Conservation (phyloP, 2,888 invertebrate species). For the Embidobia sp. region DNA sequence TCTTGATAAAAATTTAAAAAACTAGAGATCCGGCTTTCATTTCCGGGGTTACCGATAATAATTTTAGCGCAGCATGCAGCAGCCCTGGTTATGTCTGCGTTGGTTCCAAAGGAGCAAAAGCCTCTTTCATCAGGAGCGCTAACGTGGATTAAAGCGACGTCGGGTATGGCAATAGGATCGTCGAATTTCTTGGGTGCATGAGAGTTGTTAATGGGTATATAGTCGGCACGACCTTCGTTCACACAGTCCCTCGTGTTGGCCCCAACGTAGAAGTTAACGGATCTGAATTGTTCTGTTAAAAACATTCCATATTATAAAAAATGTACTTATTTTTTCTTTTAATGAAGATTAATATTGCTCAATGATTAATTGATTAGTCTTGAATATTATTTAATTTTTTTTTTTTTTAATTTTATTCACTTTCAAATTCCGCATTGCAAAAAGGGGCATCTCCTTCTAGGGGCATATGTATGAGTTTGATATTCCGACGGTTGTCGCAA, state of each 20-base stretch:
- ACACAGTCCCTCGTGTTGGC: slow-evolving; percentile 83
- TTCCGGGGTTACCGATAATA: slow-evolving; percentile 83
- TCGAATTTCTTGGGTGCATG: slow-evolving; percentile 85
- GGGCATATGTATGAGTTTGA: slow-evolving; percentile 84
- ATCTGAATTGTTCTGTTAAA: slow-evolving; percentile 81
- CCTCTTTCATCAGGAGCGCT: slow-evolving; percentile 85
- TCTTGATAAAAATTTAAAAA: no score
- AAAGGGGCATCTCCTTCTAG: slow-evolving; percentile 84
- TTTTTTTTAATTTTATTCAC: no score
- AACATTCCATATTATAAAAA: no score
- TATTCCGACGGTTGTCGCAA: slow-evolving; percentile 81
- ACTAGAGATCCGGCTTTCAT: no score
- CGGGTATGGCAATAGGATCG: slow-evolving; percentile 83
- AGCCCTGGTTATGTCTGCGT: slow-evolving; percentile 84
- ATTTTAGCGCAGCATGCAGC: slow-evolving; percentile 84
- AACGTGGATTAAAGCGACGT: slow-evolving; percentile 83
- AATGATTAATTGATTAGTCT: no score
- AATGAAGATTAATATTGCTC: no score
- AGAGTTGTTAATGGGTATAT: slow-evolving; percentile 84
- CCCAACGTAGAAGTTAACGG: slow-evolving; percentile 84
- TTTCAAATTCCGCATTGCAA: slow-evolving; percentile 82
- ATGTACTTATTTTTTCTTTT: no score
- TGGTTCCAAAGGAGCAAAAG: slow-evolving; percentile 85
- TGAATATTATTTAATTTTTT: no score
- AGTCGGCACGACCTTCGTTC: slow-evolving; percentile 84